Evolutionary conservation across 2,888 invertebrate species (phyloP).

Genomic region (Drosophila siamana): DNA sequence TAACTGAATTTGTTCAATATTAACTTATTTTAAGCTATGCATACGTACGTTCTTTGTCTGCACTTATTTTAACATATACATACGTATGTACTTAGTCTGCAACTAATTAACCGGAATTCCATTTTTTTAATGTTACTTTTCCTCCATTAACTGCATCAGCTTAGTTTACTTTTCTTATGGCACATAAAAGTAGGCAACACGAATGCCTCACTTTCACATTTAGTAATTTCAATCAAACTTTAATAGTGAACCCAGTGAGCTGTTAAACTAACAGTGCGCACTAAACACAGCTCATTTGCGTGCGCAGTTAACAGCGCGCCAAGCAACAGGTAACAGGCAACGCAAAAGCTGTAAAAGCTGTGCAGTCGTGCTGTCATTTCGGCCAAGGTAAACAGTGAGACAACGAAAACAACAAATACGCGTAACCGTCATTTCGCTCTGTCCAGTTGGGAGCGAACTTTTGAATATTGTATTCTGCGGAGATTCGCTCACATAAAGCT

Average conservation of each 20-base stretch:
- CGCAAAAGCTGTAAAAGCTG: conserved; percentile 29
- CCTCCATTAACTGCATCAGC: no score
- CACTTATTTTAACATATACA: no score
- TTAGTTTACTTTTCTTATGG: no score
- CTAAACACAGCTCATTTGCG: conserved; percentile 17
- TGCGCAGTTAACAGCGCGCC: conserved; percentile 19
- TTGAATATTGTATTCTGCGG: conserved; percentile 35
- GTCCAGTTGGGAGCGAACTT: conserved; percentile 50
- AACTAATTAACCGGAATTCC: no score
- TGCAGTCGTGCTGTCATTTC: conserved; percentile 60
- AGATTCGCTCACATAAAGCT: conserved; percentile 24
- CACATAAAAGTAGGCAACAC: no score
- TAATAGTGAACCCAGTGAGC: neutral
- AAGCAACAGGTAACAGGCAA: conserved; percentile 58
- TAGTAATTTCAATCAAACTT: neutral
- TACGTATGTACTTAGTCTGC: no score
- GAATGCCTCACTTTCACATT: no score
- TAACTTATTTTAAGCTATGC: no score
- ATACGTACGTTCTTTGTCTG: no score
- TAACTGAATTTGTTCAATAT: no score
- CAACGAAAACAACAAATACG: conserved; percentile 11
- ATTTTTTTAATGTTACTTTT: no score
- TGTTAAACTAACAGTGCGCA: conserved; percentile 35
- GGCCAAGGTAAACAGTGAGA: conserved; percentile 66
- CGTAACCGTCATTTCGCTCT: conserved; percentile 46